These are phyloP conservation scores for Tethea ocularis DNA, from an alignment of 2,888 invertebrate species.

Conservation along the genomic window DNA sequence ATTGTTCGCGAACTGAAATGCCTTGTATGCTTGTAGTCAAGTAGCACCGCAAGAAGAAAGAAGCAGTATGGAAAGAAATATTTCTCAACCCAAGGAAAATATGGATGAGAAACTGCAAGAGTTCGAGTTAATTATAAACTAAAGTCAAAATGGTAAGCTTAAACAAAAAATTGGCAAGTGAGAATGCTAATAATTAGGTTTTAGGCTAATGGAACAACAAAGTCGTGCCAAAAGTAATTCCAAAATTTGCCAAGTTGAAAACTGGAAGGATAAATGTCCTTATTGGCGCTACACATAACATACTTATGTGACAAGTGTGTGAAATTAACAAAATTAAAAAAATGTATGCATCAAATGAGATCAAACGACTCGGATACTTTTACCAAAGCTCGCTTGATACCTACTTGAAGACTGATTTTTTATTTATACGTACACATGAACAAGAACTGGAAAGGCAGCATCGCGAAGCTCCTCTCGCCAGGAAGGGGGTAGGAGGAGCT, in stretches of 20 bases:
- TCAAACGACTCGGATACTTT: neutral
- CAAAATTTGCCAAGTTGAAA: constrained; percentile 24
- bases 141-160: constrained; percentile 6
- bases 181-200: constrained; percentile 16
- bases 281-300: too few relatives aligned
- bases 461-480: constrained; percentile 94
- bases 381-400: too few relatives aligned
- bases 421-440: constrained; percentile 88
- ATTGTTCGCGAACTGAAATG: too few relatives aligned
- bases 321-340: neutral
- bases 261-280: constrained; percentile 11
- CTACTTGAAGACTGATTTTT: too few relatives aligned
- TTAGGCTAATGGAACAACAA: constrained; percentile 16
- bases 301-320: neutral
- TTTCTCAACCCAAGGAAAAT: too few relatives aligned
- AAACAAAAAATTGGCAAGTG: constrained; percentile 25
- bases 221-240: constrained; percentile 21
- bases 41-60: too few relatives aligned
- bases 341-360: neutral
- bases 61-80: too few relatives aligned
- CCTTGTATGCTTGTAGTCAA: too few relatives aligned
- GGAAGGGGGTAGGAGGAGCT: constrained; percentile 93
- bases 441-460: constrained; percentile 94
- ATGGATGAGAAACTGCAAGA: neutral
- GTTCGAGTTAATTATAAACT: neutral